These are phyloP conservation scores for Troides oblongomaculatus DNA, from an alignment of 2,888 invertebrate genomes.

Conservation along the genomic window DNA sequence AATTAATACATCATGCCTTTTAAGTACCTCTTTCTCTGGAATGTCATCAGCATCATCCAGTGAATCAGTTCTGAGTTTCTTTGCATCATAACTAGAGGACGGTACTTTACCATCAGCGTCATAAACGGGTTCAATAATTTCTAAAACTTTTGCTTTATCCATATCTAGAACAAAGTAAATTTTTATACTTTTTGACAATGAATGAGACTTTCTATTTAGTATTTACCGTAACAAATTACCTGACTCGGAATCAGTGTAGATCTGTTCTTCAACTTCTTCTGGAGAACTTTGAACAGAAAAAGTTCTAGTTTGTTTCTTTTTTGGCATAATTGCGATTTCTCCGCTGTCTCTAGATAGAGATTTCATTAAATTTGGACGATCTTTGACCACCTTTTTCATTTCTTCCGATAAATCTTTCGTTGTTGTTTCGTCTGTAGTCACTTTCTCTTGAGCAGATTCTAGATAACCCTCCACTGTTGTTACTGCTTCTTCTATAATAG, in stretches of 20 bases:
- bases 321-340: constrained; percentile 71
- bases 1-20: background rate
- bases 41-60: constrained; percentile 77
- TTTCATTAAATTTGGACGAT: constrained; percentile 68
- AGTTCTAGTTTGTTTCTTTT: constrained; percentile 71
- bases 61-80: constrained; percentile 73
- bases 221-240: constrained; percentile 45
- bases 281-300: constrained; percentile 78
- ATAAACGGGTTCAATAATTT: constrained; percentile 75
- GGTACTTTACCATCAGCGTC: constrained; percentile 64
- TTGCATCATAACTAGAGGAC: constrained; percentile 67
- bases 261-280: constrained; percentile 77
- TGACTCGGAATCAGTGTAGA: constrained; percentile 77
- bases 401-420: constrained; percentile 58
- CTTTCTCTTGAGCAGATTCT: constrained; percentile 50
- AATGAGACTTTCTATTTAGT: background rate
- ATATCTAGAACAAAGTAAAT: constrained; percentile 57
- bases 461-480: constrained; percentile 66
- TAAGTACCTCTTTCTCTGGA: constrained; percentile 73
- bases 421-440: constrained; percentile 49
- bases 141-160: constrained; percentile 76
- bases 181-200: background rate
- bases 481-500: constrained; percentile 72
- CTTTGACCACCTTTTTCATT: constrained; percentile 51
- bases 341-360: constrained; percentile 74